Conservation (phyloP, 2,113 vertebrate genomes). For the Paradisaea rubra region DNA sequence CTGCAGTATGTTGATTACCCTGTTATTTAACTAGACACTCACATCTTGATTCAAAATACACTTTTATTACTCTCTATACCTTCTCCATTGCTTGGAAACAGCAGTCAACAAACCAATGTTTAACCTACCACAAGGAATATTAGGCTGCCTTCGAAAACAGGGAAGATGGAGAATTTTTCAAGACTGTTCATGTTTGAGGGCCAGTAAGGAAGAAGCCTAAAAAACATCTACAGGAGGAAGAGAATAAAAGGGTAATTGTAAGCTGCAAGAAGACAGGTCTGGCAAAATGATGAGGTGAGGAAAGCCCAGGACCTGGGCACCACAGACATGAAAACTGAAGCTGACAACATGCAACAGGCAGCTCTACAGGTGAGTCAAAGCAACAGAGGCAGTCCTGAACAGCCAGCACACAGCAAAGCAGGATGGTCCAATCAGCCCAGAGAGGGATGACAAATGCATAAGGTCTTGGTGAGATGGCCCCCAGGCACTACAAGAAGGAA, state of each 20-base stretch:
- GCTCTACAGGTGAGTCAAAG: background rate
- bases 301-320: background rate
- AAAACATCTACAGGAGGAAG: background rate
- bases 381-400: background rate
- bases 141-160: background rate
- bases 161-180: background rate
- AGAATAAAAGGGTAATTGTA: background rate
- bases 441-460: background rate
- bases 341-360: background rate
- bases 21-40: background rate
- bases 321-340: background rate
- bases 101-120: background rate
- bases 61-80: background rate
- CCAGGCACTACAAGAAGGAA: rapidly evolving
- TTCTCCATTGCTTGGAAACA: background rate
- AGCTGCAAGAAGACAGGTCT: background rate
- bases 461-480: background rate
- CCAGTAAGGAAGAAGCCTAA: background rate
- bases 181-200: background rate
- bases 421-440: rapidly evolving
- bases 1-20: background rate
- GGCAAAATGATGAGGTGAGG: background rate
- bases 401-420: background rate
- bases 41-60: background rate
- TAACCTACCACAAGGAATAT: background rate